Evolutionary conservation across 2,888 invertebrate species (phyloP).

Genomic region (Perdita meconis): DNA sequence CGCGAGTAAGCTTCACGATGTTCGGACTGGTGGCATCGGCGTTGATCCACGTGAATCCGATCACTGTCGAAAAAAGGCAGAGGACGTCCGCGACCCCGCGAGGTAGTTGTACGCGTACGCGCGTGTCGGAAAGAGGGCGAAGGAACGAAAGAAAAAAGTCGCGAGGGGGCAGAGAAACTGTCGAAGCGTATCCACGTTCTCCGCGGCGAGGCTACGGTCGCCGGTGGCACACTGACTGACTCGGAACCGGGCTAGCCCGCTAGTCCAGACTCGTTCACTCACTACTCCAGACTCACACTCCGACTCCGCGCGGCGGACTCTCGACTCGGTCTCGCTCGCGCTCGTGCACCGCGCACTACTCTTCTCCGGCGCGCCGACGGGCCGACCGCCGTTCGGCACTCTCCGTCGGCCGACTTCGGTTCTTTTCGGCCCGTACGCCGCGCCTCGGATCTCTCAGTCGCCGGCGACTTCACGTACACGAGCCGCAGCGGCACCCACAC

Average conservation of each 20-base stretch:
- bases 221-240: slow-evolving; percentile 85
- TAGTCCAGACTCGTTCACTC: slow-evolving; percentile 84
- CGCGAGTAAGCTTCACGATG: too few species aligned
- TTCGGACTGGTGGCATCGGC: too few species aligned
- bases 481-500: slow-evolving; percentile 48
- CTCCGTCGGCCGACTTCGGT: slow-evolving; percentile 56
- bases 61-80: too few species aligned
- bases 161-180: slow-evolving; percentile 34
- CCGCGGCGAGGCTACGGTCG: slow-evolving; percentile 75
- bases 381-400: slow-evolving; percentile 56
- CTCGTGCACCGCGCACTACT: slow-evolving; percentile 48
- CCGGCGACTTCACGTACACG: slow-evolving; percentile 33
- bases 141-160: slow-evolving; percentile 17
- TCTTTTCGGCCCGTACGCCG: slow-evolving; percentile 45
- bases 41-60: slow-evolving; percentile 16
- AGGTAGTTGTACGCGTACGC: not conserved
- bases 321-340: slow-evolving; percentile 66
- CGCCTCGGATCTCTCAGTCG: slow-evolving; percentile 43
- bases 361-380: slow-evolving; percentile 44
- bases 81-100: not conserved
- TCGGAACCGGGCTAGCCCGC: slow-evolving; percentile 82
- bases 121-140: slow-evolving; percentile 24
- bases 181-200: slow-evolving; percentile 69
- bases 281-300: slow-evolving; percentile 73
- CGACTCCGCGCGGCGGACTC: slow-evolving; percentile 62